These are phyloP conservation scores for Galeruca laticollis DNA, from an alignment of 2,888 invertebrate genomes.

Conservation along the genomic window DNA sequence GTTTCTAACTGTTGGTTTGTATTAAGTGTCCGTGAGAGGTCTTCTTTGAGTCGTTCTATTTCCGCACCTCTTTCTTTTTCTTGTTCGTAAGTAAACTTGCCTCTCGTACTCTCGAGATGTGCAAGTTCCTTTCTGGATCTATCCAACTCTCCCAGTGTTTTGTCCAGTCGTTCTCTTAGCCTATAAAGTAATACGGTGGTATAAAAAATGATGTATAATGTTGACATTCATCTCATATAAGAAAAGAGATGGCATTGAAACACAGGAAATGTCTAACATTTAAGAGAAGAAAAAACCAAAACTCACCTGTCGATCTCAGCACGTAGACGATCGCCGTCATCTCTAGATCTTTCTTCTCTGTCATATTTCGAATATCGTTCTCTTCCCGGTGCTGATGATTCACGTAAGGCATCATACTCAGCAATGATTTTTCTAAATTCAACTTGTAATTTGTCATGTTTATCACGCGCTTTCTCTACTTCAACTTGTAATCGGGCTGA, in stretches of 20 bases:
- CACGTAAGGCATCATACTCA: conserved; percentile 82
- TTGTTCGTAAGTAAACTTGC: conserved; percentile 83
- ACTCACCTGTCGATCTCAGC: conserved; percentile 77
- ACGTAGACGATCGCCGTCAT: conserved; percentile 82
- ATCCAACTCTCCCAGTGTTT: conserved; percentile 83
- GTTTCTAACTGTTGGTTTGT: conserved; percentile 79
- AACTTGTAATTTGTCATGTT: conserved; percentile 86
- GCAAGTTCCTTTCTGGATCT: conserved; percentile 82
- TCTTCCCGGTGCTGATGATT: conserved; percentile 79
- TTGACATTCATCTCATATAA: neutral
- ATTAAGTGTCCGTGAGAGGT: conserved; percentile 76
- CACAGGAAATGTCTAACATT: neutral
- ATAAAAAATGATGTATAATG: neutral
- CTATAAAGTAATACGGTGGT: conserved; percentile 61
- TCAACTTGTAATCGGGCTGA: conserved; percentile 87
- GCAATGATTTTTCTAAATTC: conserved; percentile 86
- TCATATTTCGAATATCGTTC: conserved; percentile 81
- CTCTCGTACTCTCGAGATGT: conserved; percentile 81
- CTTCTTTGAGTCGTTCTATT: conserved; percentile 79
- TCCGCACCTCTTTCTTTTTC: conserved; percentile 75
- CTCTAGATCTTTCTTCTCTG: conserved; percentile 76
- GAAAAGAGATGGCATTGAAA: neutral
- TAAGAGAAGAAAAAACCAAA: neutral
- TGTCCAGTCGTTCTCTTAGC: conserved; percentile 83
- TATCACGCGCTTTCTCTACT: conserved; percentile 91